Evolutionary conservation across 2,888 invertebrate species (phyloP).

Genomic region (Patella caerulea): DNA sequence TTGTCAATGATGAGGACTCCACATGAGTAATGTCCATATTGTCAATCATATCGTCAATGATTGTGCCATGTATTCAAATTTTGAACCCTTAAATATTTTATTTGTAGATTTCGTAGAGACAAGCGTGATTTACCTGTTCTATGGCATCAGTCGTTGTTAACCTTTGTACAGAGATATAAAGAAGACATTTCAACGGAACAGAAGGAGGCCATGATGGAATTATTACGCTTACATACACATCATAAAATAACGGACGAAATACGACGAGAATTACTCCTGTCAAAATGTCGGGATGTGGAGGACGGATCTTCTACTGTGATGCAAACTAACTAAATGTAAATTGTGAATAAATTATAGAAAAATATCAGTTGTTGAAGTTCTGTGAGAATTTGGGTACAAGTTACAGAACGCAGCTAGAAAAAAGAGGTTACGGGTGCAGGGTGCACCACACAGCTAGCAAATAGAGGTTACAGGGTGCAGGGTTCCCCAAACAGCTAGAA

Average conservation of each 20-base stretch:
- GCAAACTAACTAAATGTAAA: slow-evolving; percentile 10
- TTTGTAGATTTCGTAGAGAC: slow-evolving; percentile 85
- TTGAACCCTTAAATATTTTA: neutral
- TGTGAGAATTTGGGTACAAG: no score
- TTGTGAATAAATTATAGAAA: neutral
- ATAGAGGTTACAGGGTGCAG: no score
- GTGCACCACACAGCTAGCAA: no score
- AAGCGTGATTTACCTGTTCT: slow-evolving; percentile 89
- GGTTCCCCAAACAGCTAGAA: no score
- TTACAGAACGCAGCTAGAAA: no score
- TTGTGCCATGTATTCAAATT: neutral
- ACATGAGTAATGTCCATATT: no score
- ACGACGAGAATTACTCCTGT: slow-evolving; percentile 86
- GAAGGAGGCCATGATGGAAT: slow-evolving; percentile 84
- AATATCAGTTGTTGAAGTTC: no score
- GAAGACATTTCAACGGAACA: slow-evolving; percentile 94
- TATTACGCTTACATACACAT: slow-evolving; percentile 81
- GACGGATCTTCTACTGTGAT: slow-evolving; percentile 9
- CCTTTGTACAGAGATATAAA: slow-evolving; percentile 96
- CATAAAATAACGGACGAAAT: slow-evolving; percentile 84
- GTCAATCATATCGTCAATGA: no score
- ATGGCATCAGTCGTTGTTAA: slow-evolving; percentile 96
- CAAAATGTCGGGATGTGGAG: slow-evolving; percentile 81
- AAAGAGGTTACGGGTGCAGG: no score
- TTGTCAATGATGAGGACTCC: no score